Base-by-base conservation (phyloP, 2,888 invertebrate species). In the Nymphalis c-album region DNA sequence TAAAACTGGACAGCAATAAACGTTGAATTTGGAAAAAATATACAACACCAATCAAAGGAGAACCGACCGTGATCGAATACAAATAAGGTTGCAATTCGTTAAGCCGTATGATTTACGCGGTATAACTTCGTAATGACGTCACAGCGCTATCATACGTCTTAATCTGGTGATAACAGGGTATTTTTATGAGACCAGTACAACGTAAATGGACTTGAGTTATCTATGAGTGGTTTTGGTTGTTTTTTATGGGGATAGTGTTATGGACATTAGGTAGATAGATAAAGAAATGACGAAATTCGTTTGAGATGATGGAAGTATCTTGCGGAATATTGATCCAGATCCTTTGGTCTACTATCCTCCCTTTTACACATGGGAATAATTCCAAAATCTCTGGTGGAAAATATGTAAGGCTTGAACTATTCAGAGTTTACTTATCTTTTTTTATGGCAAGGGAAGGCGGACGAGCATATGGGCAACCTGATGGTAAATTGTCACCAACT, bases 161-260 rank as follows among this genome's bases (percentile, higher is more conserved):
- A 82, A 81, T 82, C 82, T 77, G 61, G 70, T 70, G 78, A 79
- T 80, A 80, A 77, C 74, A 69, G 68, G 59, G 72, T 75, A 73
- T 77, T 81, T 81, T 82, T 81, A 80, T 78, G 77, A 78, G 74
- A 62, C 70, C 74, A 73, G 72, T 75, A 78, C 78, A 79, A 76
- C 75, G 75, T 73, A 77, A 78, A 80, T 79, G 81, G 77, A 75
- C 75, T 65, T 61, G 67, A 76, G 75, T 77, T 80, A 79, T 80
- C 80, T 78, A 72, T 73, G 74, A 77, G 71, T 72, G 76, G 71
- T 74, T 76, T 75, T 75, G 63, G 74, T 71, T 70, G 72, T 73
- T 77, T 80, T n/a, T 78, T 78, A 77, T 79, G 70, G 45, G 26
- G n/a, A 68, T 63, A 68, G 65, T 66, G 68, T 73, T 75, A 72